These are phyloP conservation scores for Omphaloscelis lunosa DNA, from an alignment of 2,888 invertebrate genomes.

Conservation along the genomic window DNA sequence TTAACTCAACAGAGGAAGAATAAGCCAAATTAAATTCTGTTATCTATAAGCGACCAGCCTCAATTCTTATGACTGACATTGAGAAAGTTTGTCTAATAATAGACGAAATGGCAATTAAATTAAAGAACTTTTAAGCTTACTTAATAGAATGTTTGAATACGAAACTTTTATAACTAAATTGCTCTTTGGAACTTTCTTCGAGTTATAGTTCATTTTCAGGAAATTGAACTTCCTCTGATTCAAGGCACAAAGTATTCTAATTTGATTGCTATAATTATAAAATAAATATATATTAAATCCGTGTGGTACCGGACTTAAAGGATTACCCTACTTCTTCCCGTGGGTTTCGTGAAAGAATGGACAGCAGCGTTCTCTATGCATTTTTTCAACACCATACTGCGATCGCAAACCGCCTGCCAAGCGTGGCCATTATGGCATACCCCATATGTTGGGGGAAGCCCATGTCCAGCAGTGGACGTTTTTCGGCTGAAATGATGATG, in stretches of 20 bases:
- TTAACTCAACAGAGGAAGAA: neutral
- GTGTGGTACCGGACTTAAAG: too few species aligned
- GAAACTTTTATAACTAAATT: conserved; percentile 39
- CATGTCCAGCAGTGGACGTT: too few species aligned
- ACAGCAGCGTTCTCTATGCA: too few species aligned
- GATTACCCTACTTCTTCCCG: too few species aligned
- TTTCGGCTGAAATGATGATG: too few species aligned
- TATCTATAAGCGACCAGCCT: conserved; percentile 6
- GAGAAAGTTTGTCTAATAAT: conserved; percentile 10
- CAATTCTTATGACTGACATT: neutral
- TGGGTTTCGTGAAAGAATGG: too few species aligned
- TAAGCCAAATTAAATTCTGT: neutral
- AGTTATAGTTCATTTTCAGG: conserved; percentile 41
- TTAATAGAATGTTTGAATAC: conserved; percentile 33
- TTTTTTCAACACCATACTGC: too few species aligned
- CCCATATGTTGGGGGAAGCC: too few species aligned
- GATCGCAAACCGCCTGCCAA: too few species aligned
- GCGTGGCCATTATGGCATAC: too few species aligned
- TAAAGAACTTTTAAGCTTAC: conserved; percentile 39
- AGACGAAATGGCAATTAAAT: conserved; percentile 29
- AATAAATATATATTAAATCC: too few species aligned
- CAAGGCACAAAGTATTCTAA: conserved; percentile 5
- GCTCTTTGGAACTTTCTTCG: conserved; percentile 20
- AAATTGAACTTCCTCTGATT: conserved; percentile 38
- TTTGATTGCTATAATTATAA: conserved; percentile 1